phyloP scores from a whole-genome alignment of 1,140 invertebrate genomes.

The Lordiphosa collinella region DNA sequence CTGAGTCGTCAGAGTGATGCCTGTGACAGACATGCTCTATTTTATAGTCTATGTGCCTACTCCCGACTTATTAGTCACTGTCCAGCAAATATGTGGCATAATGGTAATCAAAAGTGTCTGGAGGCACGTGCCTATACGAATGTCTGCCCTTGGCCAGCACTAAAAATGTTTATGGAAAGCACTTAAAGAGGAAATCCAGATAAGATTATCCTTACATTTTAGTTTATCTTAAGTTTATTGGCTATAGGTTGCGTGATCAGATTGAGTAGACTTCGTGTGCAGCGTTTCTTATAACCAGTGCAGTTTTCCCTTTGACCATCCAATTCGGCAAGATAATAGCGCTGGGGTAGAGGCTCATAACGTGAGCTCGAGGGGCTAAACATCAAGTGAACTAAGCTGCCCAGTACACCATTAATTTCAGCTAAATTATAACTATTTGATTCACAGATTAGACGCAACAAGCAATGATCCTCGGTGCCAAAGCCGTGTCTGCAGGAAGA shows the following conservation, averaged over 20 bases:
- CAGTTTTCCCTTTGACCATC: constrained; percentile 66
- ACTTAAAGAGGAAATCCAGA: no score
- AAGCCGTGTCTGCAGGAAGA: constrained; percentile 46
- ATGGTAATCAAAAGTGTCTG: constrained; percentile 43
- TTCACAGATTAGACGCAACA: constrained; percentile 72
- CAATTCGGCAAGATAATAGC: constrained; percentile 82
- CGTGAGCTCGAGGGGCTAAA: constrained; percentile 82
- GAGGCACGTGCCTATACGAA: constrained; percentile 33
- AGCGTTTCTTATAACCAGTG: constrained; percentile 55
- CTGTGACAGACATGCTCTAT: constrained; percentile 57
- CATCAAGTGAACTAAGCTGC: constrained; percentile 62
- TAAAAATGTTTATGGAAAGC: constrained; percentile 61
- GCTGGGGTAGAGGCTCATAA: constrained; percentile 80
- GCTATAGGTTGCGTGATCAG: constrained; percentile 45
- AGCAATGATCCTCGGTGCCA: constrained; percentile 44
- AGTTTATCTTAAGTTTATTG: constrained; percentile 21
- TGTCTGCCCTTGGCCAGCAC: constrained; percentile 46
- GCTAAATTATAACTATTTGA: constrained; percentile 48
- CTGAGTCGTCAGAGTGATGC: constrained; percentile 49
- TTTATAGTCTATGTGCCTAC: constrained; percentile 61
- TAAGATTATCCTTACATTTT: background rate
- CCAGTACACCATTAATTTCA: constrained; percentile 62
- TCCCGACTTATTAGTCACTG: constrained; percentile 41
- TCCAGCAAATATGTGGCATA: constrained; percentile 40
- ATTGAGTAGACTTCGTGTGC: constrained; percentile 55